Base-by-base conservation (phyloP, 2,888 invertebrate species). In the Chaetogeoica ovagalla region DNA sequence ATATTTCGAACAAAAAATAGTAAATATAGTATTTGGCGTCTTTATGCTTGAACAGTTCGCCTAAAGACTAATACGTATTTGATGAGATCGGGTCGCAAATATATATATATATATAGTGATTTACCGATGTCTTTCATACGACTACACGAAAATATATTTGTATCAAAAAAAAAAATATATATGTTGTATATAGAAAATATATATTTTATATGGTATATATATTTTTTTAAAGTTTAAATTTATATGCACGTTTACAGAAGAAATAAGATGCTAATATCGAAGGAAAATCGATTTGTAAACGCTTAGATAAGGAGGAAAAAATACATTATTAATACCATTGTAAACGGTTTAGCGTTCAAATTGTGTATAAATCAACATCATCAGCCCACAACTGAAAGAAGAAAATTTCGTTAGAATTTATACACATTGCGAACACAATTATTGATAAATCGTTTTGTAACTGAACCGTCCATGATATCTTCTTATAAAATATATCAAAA, bases 21-120 rank as follows among this genome's bases (percentile, higher is more conserved):
- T 43, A 43, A 55, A n/a, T 19, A 30, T 37, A 4, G 9, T 43
- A 43, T 43, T 39, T 7, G 21, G 59, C 8, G 59, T 23, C 43
- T 43, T 70, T 59, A 4, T 30, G 39, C 57, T 21, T 17, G 17
- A 74, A 74, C 65, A 23, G 23, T 55, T 43, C 21, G n/a, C 8
- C 66, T 66, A 66, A 21, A 13, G 65, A 43, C 57, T 65, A 75
- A 75, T 75, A 75, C 66, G 66, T 59, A 66, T 75, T 75, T 75
- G 57, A 75, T 66, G 75, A 75, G 65, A 57, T 59, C 43, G 39
- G 15, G 17, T 39, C 39, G 30, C n/a, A n/a, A n/a, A n/a, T n/a
- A n/a, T 30, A 30, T 30, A 30, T 30, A 30, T 30, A 30, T 30
- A 30, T 39, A 9, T 30, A 39, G 66, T 57, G 66, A 75, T 57